phyloP scores from a whole-genome alignment of 2,797 vertebrate species.

The Sebastes umbrosus region DNA sequence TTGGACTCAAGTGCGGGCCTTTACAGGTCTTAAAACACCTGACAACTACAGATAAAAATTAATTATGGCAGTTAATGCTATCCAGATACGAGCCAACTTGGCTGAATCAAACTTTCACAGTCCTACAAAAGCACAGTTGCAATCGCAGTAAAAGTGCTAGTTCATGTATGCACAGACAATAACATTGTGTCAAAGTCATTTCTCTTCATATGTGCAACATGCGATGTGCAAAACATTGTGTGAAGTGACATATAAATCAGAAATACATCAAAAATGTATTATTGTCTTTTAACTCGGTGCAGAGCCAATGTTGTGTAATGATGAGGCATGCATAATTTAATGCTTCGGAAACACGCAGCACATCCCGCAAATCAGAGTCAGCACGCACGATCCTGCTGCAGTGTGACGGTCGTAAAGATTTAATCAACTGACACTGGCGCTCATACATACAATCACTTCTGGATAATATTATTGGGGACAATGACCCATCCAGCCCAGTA shows the following conservation, averaged over 20 bases:
- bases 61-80: neutral
- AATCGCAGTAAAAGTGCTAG: neutral
- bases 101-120: neutral
- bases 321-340: neutral
- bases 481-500: neutral
- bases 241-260: neutral
- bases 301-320: neutral
- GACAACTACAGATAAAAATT: neutral
- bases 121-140: neutral
- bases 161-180: neutral
- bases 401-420: neutral
- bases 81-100: neutral
- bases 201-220: neutral
- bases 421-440: neutral
- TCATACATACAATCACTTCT: neutral
- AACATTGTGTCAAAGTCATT: neutral
- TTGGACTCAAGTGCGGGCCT: neutral
- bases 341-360: neutral
- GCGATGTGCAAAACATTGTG: neutral
- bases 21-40: neutral
- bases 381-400: neutral
- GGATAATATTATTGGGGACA: neutral
- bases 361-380: neutral
- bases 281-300: neutral
- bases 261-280: neutral